Percentiles rank a stretch among this genome's conserved stretches.
phyloP scores from a whole-genome alignment of 2,113 vertebrate species.

The Speoplatyrhinus poulsoni region DNA sequence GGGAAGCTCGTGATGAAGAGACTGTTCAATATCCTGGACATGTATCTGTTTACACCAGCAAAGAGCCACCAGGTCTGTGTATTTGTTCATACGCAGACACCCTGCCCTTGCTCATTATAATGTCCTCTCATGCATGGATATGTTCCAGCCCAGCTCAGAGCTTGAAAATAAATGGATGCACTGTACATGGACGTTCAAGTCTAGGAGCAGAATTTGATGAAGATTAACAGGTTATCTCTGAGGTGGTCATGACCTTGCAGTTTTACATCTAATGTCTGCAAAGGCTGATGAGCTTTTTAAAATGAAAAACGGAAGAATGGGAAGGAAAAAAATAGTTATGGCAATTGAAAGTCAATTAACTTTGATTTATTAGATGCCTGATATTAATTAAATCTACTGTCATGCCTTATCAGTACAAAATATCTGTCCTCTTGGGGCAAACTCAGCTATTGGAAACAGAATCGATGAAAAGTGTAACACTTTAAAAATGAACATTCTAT shows the following conservation, averaged over 20 bases:
- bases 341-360: not conserved
- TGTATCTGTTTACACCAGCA: too few species aligned
- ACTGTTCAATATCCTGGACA: too few species aligned
- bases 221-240: not conserved
- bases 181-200: not conserved
- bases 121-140: not conserved
- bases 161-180: not conserved
- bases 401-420: not conserved
- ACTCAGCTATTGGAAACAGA: too few species aligned
- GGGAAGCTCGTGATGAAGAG: too few species aligned
- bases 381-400: not conserved
- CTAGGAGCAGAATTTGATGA: not conserved
- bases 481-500: too few species aligned
- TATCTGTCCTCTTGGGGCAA: too few species aligned
- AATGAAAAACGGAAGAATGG: not conserved
- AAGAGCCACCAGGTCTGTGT: too few species aligned
- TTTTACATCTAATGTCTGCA: not conserved
- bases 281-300: not conserved
- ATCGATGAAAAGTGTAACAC: too few species aligned
- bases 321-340: not conserved
- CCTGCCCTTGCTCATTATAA: not conserved
- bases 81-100: not conserved
- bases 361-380: not conserved
- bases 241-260: not conserved
- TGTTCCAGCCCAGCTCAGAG: not conserved